Conservation (phyloP, 1,140 invertebrate species). For the Heliconius melpomene region DNA sequence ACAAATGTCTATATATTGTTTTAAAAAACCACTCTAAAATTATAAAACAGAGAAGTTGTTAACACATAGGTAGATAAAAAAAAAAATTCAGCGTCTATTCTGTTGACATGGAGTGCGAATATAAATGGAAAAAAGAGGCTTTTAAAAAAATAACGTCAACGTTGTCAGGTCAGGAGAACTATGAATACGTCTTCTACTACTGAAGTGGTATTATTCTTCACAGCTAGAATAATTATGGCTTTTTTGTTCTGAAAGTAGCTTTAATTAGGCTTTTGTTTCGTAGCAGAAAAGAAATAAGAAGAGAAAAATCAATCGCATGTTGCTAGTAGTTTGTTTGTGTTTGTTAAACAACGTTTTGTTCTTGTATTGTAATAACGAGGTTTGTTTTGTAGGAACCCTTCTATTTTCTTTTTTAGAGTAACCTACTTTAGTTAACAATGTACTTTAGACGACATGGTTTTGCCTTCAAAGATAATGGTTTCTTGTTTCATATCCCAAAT, state of each 20-base stretch:
- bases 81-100: conserved; percentile 4
- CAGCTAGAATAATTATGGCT: conserved; percentile 12
- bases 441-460: background rate
- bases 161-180: conserved; percentile 11
- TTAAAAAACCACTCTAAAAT: background rate
- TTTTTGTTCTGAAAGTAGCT: conserved; percentile 16
- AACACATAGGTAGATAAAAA: background rate
- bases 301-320: conserved; percentile 1
- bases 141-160: conserved; percentile 16
- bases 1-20: background rate
- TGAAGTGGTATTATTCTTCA: conserved; percentile 18
- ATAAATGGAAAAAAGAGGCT: conserved; percentile 17
- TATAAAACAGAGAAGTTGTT: background rate
- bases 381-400: background rate
- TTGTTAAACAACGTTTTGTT: conserved; percentile 5
- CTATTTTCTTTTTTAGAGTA: background rate
- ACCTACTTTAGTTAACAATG: background rate
- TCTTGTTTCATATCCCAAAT: background rate
- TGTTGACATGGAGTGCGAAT: background rate
- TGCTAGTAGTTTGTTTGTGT: background rate
- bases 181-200: background rate
- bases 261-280: conserved; percentile 25
- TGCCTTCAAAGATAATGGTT: background rate
- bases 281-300: background rate
- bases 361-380: conserved; percentile 13